These are phyloP conservation scores for Pipistrellus pipistrellus DNA, from an alignment of 2,797 vertebrate genomes.

Conservation along the genomic window DNA sequence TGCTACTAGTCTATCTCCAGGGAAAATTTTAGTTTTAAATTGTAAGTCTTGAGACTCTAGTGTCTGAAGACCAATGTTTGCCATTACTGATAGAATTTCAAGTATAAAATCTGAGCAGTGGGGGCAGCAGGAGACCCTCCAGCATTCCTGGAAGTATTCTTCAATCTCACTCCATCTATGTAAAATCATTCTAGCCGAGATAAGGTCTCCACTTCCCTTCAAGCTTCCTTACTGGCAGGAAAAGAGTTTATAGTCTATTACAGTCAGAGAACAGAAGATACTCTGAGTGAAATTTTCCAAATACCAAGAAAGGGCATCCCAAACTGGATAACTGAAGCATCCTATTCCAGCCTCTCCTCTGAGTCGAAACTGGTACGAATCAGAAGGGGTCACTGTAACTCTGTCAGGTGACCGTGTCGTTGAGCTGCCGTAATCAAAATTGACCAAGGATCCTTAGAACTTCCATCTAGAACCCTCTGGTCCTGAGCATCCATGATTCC, in stretches of 20 bases:
- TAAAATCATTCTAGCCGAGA: background rate
- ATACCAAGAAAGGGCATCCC: background rate
- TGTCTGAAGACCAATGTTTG: background rate
- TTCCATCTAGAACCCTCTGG: background rate
- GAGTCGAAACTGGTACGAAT: too few relatives aligned
- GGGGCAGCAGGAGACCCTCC: background rate
- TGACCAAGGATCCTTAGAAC: background rate
- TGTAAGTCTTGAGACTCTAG: background rate
- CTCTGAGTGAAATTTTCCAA: background rate
- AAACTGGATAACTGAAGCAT: background rate
- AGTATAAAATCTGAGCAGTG: background rate
- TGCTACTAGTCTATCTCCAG: background rate
- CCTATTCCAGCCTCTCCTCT: background rate
- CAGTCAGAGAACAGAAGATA: background rate
- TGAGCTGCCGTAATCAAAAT: conserved; percentile 3
- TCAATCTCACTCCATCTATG: background rate
- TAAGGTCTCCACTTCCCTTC: background rate
- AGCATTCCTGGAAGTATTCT: background rate
- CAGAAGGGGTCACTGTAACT: background rate
- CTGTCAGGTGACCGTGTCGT: background rate
- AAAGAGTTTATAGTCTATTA: background rate
- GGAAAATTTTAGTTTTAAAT: conserved; percentile 28
- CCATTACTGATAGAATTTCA: background rate
- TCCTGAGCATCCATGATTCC: background rate
- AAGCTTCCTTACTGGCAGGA: background rate